phyloP scores from a whole-genome alignment of 2,888 invertebrate genomes.

The Arenicola marina region DNA sequence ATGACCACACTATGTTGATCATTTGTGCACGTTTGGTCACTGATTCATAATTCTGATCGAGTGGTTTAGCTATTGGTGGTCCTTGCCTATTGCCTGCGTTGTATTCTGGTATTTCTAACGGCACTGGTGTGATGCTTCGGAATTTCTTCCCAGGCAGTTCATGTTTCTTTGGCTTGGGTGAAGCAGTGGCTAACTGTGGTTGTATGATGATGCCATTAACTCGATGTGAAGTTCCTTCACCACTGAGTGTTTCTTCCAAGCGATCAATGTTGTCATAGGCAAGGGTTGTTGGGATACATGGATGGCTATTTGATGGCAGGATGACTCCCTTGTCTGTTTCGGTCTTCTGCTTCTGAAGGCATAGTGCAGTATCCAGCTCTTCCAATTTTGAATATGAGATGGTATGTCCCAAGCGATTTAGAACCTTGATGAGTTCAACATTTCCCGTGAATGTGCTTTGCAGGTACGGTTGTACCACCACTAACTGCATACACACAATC shows the following conservation, averaged over 20 bases:
- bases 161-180: background rate
- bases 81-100: conserved; percentile 17
- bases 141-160: background rate
- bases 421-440: conserved; percentile 5
- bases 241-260: conserved; percentile 34
- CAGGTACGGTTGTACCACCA: background rate
- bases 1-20: conserved; percentile 10
- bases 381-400: conserved; percentile 14
- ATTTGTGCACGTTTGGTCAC: background rate
- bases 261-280: conserved; percentile 38
- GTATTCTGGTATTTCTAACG: conserved; percentile 8
- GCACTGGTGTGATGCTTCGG: conserved; percentile 3
- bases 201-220: conserved; percentile 38
- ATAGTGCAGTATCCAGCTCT: conserved; percentile 13
- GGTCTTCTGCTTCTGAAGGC: conserved; percentile 1
- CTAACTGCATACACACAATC: conserved; percentile 8
- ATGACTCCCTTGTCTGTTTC: background rate
- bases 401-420: conserved; percentile 10
- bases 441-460: conserved; percentile 11
- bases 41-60: background rate
- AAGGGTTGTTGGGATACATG: conserved; percentile 20
- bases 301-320: conserved; percentile 25
- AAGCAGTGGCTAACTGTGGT: conserved; percentile 15
- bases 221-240: conserved; percentile 35
- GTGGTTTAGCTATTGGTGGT: conserved; percentile 8